Conservation (phyloP, 2,113 vertebrate genomes). For the Cochlearius cochlearius region DNA sequence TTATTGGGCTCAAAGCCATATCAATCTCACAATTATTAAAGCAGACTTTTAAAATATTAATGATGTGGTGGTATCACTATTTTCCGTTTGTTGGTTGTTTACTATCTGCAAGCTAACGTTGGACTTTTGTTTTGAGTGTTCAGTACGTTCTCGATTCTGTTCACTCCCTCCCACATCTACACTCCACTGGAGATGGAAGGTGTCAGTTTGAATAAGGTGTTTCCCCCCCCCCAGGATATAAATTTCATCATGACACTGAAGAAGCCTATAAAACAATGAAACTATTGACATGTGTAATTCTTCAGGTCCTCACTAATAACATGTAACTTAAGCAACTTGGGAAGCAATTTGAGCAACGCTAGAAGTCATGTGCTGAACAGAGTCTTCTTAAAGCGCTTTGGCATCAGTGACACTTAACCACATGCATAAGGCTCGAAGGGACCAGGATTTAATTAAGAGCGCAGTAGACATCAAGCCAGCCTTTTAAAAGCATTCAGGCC, state of each 20-base stretch:
- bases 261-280: background rate
- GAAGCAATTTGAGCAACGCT: background rate
- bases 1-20: background rate
- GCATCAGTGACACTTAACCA: background rate
- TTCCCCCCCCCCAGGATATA: background rate
- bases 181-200: background rate
- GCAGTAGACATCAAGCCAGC: background rate
- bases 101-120: background rate
- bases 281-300: background rate
- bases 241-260: background rate
- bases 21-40: background rate
- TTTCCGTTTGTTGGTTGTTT: background rate
- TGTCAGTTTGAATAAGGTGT: background rate
- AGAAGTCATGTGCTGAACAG: background rate
- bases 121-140: background rate
- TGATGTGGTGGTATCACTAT: background rate
- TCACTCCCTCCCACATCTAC: background rate
- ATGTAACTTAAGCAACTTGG: background rate
- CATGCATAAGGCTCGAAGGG: background rate
- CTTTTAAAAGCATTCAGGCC: background rate
- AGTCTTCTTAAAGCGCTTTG: background rate
- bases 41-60: background rate
- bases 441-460: slow-evolving; percentile 10
- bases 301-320: background rate
- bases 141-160: background rate